Base-by-base conservation (phyloP, 2,797 vertebrate species). In the Sebastes itinus region DNA sequence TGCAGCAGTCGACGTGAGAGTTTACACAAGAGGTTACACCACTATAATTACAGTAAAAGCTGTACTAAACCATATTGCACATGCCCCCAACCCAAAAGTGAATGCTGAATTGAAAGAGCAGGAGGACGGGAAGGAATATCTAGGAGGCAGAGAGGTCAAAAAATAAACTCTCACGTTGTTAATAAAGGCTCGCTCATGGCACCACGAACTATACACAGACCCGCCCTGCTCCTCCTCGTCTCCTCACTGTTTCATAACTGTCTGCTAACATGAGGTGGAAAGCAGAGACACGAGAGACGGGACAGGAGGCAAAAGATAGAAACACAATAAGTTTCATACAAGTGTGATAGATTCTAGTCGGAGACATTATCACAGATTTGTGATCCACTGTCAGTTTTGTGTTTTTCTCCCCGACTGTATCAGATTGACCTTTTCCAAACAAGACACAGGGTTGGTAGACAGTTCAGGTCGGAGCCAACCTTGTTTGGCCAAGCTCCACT, bases 151-250 rank as follows among this genome's bases (percentile, higher is more conserved):
- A 82, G 82, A 80, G 66, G 76, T 87, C 2, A 8, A 64, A 77
- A 74, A 84, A 86, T 54, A 86, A 89, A 84, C 80, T 84, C 89
- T 89, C 85, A 88, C 91, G 64, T 80, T 92, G 84, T 88, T 87
- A 92, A 91, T 92, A 94, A 90, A 91, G 89, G 84, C 82, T 90
- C 42, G 59, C 85, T 88, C 85, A 74, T 87, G 54, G n/a, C 52
- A 80, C 69, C 82, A 72, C 78, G 73, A 85, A 81, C 35, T 38
- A 85, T 87, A 87, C 66, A 89, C 91, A 89, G 87, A 89, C 86
- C 83, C 91, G 63, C 92, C 93, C 86, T 77, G 68, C 80, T 87
- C 83, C 82, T 85, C 70, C 85, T 84, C 1, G 88, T 84, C 91
- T 88, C 85, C 86, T 75, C 72, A 55, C 30, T 22, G n/a, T 78